These are phyloP conservation scores for Pangasianodon hypophthalmus DNA, from an alignment of 2,113 vertebrate genomes.

Conservation along the genomic window DNA sequence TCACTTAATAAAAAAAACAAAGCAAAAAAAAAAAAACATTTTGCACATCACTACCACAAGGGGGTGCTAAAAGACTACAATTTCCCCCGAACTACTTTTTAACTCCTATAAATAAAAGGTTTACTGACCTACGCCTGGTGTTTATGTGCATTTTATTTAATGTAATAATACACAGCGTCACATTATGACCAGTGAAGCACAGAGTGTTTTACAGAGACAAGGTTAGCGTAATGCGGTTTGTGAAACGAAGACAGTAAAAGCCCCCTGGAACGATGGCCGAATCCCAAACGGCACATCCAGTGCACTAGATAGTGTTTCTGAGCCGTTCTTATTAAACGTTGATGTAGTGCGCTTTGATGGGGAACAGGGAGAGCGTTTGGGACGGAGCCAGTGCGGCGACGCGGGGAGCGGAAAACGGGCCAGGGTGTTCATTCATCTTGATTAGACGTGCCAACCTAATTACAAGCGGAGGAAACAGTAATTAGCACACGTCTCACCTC, in stretches of 20 bases:
- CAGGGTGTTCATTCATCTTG: constrained; percentile 88
- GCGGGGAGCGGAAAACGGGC: constrained; percentile 69
- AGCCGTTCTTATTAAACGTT: not conserved
- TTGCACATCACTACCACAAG: not conserved
- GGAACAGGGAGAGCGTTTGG: not conserved
- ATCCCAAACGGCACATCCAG: not conserved
- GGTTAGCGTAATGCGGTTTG: not conserved
- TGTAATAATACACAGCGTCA: not conserved
- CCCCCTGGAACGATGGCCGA: not conserved
- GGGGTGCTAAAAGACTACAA: not conserved
- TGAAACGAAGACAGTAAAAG: not conserved
- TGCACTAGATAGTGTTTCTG: not conserved
- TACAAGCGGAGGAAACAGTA: constrained; percentile 97
- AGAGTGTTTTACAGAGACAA: constrained; percentile 6
- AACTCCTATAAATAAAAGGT: not conserved
- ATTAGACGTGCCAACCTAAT: constrained; percentile 96
- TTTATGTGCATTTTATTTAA: not conserved
- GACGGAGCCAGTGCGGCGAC: constrained; percentile 23
- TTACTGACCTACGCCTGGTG: not conserved
- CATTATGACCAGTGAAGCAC: not conserved
- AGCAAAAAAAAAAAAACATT: no score
- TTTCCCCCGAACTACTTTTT: not conserved
- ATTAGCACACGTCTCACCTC: constrained; percentile 98
- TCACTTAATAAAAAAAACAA: not conserved
- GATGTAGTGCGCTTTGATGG: not conserved